Conservation (phyloP, 2,113 vertebrate species). For the Gymnogyps californianus region DNA sequence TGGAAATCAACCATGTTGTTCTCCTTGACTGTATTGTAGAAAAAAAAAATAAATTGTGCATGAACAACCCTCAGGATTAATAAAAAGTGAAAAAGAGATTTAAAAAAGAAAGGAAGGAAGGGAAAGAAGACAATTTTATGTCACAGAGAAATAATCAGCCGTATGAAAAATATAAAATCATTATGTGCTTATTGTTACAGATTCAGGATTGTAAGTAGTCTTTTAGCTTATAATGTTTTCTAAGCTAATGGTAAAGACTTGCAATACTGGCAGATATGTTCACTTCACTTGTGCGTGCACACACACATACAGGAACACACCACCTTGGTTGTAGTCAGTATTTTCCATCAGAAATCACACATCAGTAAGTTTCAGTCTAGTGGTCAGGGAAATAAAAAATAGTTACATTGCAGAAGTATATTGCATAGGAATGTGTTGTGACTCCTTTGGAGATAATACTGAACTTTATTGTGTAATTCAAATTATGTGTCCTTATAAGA, state of each 20-base stretch:
- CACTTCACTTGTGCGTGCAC: accelerated
- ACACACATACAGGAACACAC: background rate
- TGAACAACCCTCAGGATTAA: background rate
- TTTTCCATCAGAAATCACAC: background rate
- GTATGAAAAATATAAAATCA: background rate
- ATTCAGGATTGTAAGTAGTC: background rate
- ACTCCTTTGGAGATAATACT: background rate
- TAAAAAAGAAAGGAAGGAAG: background rate
- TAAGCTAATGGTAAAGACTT: background rate
- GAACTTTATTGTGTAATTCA: background rate
- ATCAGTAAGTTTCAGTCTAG: background rate
- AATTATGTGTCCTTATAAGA: background rate
- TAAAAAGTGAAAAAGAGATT: background rate
- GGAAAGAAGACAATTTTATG: background rate
- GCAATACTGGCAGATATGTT: background rate
- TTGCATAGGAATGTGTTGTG: background rate
- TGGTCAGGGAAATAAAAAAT: background rate
- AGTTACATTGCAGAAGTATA: background rate
- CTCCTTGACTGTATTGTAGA: background rate
- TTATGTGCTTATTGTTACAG: background rate
- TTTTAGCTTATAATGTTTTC: background rate
- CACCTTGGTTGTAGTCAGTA: background rate
- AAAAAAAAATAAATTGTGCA: no score
- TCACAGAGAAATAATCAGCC: background rate
- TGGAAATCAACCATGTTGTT: background rate